A percentile compares a stretch with the other conserved stretches of the same genome.
These are phyloP conservation scores for Pelobates fuscus DNA, from an alignment of 2,113 vertebrate species.

Conservation along the genomic window DNA sequence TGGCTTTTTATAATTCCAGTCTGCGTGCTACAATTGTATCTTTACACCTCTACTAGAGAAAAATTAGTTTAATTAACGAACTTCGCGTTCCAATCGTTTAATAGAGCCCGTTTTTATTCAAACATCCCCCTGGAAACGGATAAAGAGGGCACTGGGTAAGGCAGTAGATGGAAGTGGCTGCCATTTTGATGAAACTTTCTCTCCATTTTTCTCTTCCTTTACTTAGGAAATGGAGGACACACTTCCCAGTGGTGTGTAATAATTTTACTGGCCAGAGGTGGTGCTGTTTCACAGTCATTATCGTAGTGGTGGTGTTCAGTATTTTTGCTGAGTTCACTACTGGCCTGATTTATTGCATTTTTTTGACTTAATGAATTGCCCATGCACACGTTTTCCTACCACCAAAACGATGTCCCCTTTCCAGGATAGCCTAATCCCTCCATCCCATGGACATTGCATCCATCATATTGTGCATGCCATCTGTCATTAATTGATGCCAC, in stretches of 20 bases:
- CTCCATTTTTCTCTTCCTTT: constrained; percentile 1
- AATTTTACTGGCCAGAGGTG: constrained; percentile 18
- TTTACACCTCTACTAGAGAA: too few relatives aligned
- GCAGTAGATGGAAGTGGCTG: not conserved
- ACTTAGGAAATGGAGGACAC: constrained; percentile 33
- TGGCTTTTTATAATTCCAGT: too few relatives aligned
- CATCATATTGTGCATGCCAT: too few relatives aligned
- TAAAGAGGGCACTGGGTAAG: not conserved
- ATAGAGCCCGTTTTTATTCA: too few relatives aligned
- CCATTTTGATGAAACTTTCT: constrained; percentile 23
- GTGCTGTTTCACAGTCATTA: constrained; percentile 29
- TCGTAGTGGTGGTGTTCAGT: not conserved
- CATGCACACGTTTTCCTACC: not conserved
- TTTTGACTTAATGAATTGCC: constrained; percentile 15
- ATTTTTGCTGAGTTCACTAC: constrained; percentile 12
- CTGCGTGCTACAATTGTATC: too few relatives aligned
- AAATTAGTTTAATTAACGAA: too few relatives aligned
- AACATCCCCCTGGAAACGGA: too few relatives aligned
- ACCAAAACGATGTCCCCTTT: too few relatives aligned
- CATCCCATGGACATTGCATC: too few relatives aligned
- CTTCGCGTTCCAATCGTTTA: too few relatives aligned
- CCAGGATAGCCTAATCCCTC: too few relatives aligned
- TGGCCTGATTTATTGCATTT: constrained; percentile 16
- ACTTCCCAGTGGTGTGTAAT: constrained; percentile 4
- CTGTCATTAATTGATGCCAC: too few relatives aligned